phyloP scores from a whole-genome alignment of 2,797 vertebrate genomes.

The Botia kubotai region DNA sequence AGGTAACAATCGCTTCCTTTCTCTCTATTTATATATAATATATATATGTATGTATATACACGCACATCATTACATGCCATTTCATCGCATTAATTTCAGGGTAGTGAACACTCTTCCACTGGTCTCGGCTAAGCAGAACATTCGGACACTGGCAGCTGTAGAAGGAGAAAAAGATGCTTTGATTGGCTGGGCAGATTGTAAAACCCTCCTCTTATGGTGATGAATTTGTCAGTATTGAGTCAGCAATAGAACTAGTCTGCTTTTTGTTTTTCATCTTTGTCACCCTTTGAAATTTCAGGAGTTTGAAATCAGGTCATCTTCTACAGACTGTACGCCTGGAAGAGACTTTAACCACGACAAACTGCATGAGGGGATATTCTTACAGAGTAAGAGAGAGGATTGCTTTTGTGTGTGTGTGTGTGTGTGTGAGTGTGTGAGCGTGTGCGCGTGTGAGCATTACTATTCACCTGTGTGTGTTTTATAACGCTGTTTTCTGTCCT shows the following conservation, averaged over 20 bases:
- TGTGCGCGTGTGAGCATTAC: background rate
- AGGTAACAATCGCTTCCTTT: constrained; percentile 35
- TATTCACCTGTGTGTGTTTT: background rate
- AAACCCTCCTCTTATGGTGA: constrained; percentile 52
- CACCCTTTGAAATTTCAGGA: constrained; percentile 44
- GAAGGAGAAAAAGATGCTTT: constrained; percentile 55
- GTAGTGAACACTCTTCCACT: constrained; percentile 7
- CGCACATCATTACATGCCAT: background rate
- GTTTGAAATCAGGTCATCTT: constrained; percentile 51
- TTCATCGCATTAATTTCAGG: constrained; percentile 16
- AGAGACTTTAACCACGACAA: constrained; percentile 32
- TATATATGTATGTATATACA: background rate
- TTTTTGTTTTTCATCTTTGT: too few species aligned
- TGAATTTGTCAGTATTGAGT: background rate
- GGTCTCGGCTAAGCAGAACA: constrained; percentile 23
- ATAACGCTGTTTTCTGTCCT: constrained; percentile 11
- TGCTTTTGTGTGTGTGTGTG: background rate
- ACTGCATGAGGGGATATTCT: constrained; percentile 58
- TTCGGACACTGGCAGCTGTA: constrained; percentile 47
- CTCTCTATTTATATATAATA: background rate
- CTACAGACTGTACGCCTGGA: constrained; percentile 39
- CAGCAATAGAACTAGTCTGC: too few species aligned
- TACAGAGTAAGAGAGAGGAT: constrained; percentile 36
- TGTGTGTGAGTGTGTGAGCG: background rate
- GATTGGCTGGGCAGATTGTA: constrained; percentile 58